These are phyloP conservation scores for Psilanteris sp. DNA, from an alignment of 1,140 invertebrate genomes.

Conservation along the genomic window DNA sequence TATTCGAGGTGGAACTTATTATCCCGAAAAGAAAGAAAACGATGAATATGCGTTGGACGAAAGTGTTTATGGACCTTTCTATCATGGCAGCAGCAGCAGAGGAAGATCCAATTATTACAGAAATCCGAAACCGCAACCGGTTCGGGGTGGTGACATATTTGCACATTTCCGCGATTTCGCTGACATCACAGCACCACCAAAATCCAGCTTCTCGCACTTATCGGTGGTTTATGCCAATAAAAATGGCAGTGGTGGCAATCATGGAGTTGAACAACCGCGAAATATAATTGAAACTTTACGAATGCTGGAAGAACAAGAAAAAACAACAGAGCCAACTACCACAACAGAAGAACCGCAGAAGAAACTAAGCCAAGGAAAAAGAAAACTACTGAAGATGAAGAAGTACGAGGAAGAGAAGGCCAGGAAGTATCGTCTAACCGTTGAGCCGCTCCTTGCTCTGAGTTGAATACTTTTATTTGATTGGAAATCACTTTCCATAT, in stretches of 20 bases:
- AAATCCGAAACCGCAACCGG: constrained; percentile 78
- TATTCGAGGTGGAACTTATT: constrained; percentile 92
- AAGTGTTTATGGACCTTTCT: constrained; percentile 82
- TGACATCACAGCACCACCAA: constrained; percentile 90
- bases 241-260: constrained; percentile 80
- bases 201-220: constrained; percentile 89
- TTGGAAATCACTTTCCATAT: constrained; percentile 34
- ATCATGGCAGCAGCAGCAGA: constrained; percentile 85
- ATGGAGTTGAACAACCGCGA: constrained; percentile 84
- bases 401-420: constrained; percentile 81
- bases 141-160: constrained; percentile 81
- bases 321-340: constrained; percentile 64
- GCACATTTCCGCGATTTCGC: constrained; percentile 94
- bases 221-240: constrained; percentile 90
- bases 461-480: constrained; percentile 79
- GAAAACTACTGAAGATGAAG: constrained; percentile 85
- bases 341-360: constrained; percentile 76
- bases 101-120: constrained; percentile 82
- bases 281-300: constrained; percentile 90
- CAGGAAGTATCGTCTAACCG: constrained; percentile 79
- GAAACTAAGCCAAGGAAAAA: constrained; percentile 82
- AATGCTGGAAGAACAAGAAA: constrained; percentile 83
- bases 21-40: constrained; percentile 81
- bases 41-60: constrained; percentile 80
- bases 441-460: constrained; percentile 85